Percentiles rank a stretch among this genome's conserved stretches.
phyloP scores from a whole-genome alignment of 2,888 invertebrate species.

The Carterocephalus palaemon region DNA sequence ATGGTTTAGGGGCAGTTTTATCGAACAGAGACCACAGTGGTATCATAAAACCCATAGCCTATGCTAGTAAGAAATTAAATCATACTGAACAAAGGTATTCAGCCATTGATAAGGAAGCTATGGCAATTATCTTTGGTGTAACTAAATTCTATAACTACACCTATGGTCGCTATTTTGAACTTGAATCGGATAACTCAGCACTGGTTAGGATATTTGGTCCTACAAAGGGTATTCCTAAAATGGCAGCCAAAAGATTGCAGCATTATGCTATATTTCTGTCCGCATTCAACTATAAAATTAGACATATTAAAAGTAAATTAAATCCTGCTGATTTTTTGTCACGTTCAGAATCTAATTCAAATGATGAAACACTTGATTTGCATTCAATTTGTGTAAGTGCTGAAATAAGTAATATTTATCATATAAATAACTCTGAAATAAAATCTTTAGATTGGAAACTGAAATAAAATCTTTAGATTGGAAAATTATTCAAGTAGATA shows the following conservation, averaged over 20 bases:
- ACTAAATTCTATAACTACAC: no score
- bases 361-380: not conserved
- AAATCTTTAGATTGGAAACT: not conserved
- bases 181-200: no score
- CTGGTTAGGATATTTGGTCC: no score
- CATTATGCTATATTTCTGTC: conserved; percentile 22
- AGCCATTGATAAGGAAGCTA: no score
- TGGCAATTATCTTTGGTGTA: no score
- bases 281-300: conserved; percentile 18
- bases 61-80: no score
- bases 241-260: conserved; percentile 18
- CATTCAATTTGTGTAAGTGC: not conserved
- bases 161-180: no score
- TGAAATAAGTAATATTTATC: not conserved
- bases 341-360: not conserved
- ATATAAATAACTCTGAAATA: not conserved
- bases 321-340: not conserved
- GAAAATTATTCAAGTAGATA: not conserved
- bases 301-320: no score
- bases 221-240: conserved; percentile 16
- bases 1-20: no score
- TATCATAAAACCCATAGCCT: no score
- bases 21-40: no score
- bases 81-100: no score
- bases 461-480: not conserved